Percentiles rank a stretch among this genome's conserved stretches.
Conservation (phyloP, 2,797 vertebrate species). For the Smutsia temminckii region DNA sequence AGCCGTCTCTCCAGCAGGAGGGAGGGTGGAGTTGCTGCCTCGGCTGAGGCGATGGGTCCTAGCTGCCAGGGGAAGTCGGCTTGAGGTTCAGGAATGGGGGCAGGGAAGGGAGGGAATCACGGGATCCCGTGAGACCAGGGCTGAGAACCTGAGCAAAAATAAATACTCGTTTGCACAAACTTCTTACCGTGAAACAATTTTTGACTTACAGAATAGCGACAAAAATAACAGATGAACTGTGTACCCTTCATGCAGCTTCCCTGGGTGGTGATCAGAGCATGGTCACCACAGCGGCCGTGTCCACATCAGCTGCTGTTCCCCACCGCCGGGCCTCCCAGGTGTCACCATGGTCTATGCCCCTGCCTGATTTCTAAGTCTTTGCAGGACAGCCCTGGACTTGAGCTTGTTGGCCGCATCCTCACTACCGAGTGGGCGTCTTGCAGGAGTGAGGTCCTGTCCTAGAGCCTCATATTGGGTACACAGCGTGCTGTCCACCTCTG, state of each 20-base stretch:
- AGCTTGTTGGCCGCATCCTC: not conserved
- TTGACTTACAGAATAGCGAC: not conserved
- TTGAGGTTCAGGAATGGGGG: too few species aligned
- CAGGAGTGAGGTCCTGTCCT: not conserved
- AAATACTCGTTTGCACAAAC: not conserved
- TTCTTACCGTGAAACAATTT: not conserved
- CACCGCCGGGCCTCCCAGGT: too few species aligned
- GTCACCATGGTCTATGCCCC: too few species aligned
- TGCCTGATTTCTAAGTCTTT: too few species aligned
- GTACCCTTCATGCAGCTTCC: not conserved
- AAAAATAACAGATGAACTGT: not conserved
- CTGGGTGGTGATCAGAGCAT: fast-evolving
- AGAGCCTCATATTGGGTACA: fast-evolving
- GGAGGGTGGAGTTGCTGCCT: not conserved
- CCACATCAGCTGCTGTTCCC: too few species aligned
- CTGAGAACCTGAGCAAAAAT: not conserved
- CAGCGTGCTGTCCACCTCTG: too few species aligned
- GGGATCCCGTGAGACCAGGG: not conserved
- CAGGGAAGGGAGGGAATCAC: not conserved
- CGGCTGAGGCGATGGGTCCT: not conserved
- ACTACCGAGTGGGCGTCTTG: fast-evolving
- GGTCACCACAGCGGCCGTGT: too few species aligned
- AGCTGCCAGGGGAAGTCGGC: not conserved
- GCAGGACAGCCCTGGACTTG: fast-evolving
- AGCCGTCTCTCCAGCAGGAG: not conserved